Conservation (phyloP, 2,113 vertebrate species). For the Corydoras maculifer region DNA sequence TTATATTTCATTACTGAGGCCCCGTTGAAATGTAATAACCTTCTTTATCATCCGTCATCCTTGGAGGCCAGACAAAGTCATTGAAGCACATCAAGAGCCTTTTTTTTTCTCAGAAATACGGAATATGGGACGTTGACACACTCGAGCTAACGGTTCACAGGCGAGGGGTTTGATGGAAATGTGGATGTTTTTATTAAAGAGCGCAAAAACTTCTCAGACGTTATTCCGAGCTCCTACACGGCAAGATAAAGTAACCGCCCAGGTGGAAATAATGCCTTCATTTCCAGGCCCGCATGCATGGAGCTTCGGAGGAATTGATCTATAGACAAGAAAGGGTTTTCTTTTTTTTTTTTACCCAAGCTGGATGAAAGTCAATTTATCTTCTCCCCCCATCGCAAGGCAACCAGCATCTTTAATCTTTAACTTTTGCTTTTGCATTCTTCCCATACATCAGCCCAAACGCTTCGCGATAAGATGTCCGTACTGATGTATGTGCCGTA, state of each 20-base stretch:
- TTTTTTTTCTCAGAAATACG: neutral
- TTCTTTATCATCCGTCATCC: neutral
- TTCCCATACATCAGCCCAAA: slow-evolving; percentile 29
- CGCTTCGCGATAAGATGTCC: slow-evolving; percentile 15
- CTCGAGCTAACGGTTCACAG: neutral
- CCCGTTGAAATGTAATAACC: neutral
- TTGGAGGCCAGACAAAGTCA: neutral
- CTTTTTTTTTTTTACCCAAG: slow-evolving; percentile 12
- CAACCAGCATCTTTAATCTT: slow-evolving; percentile 30
- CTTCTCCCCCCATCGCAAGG: slow-evolving; percentile 31
- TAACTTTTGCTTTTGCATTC: slow-evolving; percentile 14
- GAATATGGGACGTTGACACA: neutral
- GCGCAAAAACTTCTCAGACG: slow-evolving; percentile 6
- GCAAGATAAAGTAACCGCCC: slow-evolving; percentile 21
- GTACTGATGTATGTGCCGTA: neutral
- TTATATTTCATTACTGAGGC: neutral
- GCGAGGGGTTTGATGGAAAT: neutral
- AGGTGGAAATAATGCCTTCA: slow-evolving; percentile 39
- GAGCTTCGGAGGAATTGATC: slow-evolving; percentile 34
- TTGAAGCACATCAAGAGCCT: neutral
- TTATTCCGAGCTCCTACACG: slow-evolving; percentile 13
- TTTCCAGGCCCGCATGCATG: slow-evolving; percentile 30
- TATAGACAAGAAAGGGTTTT: slow-evolving; percentile 30
- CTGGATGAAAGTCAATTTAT: slow-evolving; percentile 32
- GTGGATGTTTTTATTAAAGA: slow-evolving; percentile 24